Evolutionary conservation across 2,888 invertebrate species (phyloP), one percentile per base, ranked within the genome.

Genomic region (Agrotis clavis): DNA sequence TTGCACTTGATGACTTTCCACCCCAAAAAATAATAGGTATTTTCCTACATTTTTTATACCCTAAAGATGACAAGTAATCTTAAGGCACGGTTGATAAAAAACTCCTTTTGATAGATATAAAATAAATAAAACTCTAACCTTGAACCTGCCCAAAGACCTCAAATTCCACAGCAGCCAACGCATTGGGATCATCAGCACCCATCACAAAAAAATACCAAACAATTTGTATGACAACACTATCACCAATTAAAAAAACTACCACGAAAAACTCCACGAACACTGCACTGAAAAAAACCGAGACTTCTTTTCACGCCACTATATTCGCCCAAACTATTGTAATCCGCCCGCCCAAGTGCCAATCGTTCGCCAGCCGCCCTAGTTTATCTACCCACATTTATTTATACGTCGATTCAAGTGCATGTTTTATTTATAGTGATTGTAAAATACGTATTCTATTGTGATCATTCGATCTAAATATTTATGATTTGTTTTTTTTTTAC

Each of bases 91-190:
- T 41, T 41, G 41, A 41, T 41, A 41, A 41, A 35, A 41, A 41
- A 0, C 41, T 21, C 18, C 18, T 45, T 47, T 47, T n/a, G 41
- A 30, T 14, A 41, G 41, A 21, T 30, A 16, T 3, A n/a, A 21
- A 19, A 2, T 11, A 25, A 50, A 16, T 1, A 14, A n/a, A n/a
- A n/a, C n/a, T 4, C 70, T 21, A 95, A 98, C 99, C 99, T 97
- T 99, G 99, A 51, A 99, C 99, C 94, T 98, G 98, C 71, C 99
- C 99, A 90, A 97, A 98, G 74, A 99, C 98, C 94, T 99, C 99
- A 91, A 99, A 99, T 89, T 99, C 99, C 56, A 98, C 98, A 53
- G 98, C 98, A 57, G 98, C 97, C 83, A 98, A 95, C 70, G 97
- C 96, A 87, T 97, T 97, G 76, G 96, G 94, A 80, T 97, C 97